phyloP scores from a whole-genome alignment of 2,888 invertebrate species.

The Dryadula phaetusa region DNA sequence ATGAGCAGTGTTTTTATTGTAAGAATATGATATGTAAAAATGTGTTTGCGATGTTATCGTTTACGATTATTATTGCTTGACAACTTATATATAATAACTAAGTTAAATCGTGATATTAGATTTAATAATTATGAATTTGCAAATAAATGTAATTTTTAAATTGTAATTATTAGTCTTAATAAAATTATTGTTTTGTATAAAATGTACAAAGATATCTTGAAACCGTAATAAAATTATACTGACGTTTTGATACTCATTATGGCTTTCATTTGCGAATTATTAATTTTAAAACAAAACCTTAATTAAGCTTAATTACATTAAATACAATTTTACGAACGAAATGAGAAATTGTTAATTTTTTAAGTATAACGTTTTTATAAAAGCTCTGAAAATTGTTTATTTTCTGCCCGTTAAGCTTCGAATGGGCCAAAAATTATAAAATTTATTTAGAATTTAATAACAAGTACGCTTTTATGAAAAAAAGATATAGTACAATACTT shows the following conservation, averaged over 20 bases:
- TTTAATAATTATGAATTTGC: slow-evolving; percentile 81
- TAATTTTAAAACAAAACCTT: slow-evolving; percentile 40
- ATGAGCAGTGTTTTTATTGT: slow-evolving; percentile 35
- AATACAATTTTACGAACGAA: slow-evolving; percentile 39
- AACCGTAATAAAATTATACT: slow-evolving; percentile 83
- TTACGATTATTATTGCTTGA: slow-evolving; percentile 68
- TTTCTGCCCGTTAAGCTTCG: neutral
- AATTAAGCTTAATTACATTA: slow-evolving; percentile 41
- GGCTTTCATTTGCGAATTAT: slow-evolving; percentile 62
- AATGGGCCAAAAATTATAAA: slow-evolving; percentile 3
- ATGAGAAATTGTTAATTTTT: slow-evolving; percentile 33
- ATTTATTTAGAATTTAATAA: neutral
- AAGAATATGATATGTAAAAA: slow-evolving; percentile 40
- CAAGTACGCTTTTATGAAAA: slow-evolving; percentile 1
- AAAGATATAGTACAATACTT: no score
- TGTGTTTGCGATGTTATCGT: slow-evolving; percentile 74
- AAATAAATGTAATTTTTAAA: slow-evolving; percentile 83
- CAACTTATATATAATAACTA: slow-evolving; percentile 74
- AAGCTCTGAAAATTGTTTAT: slow-evolving; percentile 9
- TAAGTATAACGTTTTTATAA: slow-evolving; percentile 24
- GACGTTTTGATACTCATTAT: slow-evolving; percentile 82
- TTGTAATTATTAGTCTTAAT: slow-evolving; percentile 82
- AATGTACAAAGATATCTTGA: slow-evolving; percentile 82
- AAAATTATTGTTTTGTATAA: slow-evolving; percentile 84
- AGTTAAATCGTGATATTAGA: slow-evolving; percentile 85